Base-by-base conservation (phyloP, 2,113 vertebrate species). In the Forbesichthys agassizii region DNA sequence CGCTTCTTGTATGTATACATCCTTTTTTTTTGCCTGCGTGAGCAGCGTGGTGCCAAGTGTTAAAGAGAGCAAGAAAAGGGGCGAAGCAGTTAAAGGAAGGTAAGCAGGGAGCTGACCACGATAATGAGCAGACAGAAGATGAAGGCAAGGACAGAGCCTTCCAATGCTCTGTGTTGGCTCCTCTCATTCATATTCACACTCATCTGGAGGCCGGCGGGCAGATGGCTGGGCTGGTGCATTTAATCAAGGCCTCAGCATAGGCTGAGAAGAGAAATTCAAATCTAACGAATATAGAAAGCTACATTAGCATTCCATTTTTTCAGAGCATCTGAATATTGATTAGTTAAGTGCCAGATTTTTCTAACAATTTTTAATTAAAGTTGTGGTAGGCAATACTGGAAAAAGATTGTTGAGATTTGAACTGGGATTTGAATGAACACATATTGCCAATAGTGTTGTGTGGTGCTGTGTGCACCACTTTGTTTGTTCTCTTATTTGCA, bases 181-280 rank as follows among this genome's bases (percentile, higher is more conserved):
- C 77, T 86, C 80, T 85, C 48, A 66, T 87, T 88, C 83, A 86
- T 80, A 88, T 88, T 88, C 83, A 86, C 78, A 82, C 73, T 86
- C 74, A 75, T 78, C 86, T 86, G 84, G 80, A 75, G 72, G 64
- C 54, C 42, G 48, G 75, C 74, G 59, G 83, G 36, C 66, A 56
- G 52, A 69, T 66, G 67, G 59, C 62, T 74, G 66, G 62, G 77
- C 81, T 71, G 81, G 74, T 75, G 83, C 66, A 85, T 90, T 82
- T 81, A 89, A 87, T 89, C 84, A 88, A 88, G 82, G 78, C 71
- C 68, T 11, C 64, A 57, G 65, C 33, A 64, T 52, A 4, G 49
- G 69, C 42, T 49, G 61, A 56, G 48, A 36, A 33, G 3, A 12
- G 33, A 11, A 47, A 58, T 9, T 42, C 7, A 52, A 52, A 52